phyloP scores from a whole-genome alignment of 2,888 invertebrate genomes.

The Piscicola geometra region DNA sequence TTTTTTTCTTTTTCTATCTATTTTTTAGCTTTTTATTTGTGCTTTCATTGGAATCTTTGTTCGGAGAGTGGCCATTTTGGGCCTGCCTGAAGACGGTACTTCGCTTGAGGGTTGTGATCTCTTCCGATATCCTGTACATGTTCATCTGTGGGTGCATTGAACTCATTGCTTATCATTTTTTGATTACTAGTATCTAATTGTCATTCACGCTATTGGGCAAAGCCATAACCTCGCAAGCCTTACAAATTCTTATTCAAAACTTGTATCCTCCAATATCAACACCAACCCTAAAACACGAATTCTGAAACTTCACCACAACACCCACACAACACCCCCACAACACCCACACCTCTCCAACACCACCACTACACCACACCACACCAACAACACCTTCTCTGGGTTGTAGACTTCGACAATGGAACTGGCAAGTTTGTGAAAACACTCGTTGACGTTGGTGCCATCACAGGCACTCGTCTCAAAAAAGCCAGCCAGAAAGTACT shows the following conservation, averaged over 20 bases:
- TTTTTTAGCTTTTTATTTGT: not conserved
- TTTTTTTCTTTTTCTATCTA: not conserved
- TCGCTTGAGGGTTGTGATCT: constrained; percentile 21
- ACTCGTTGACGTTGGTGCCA: constrained; percentile 47
- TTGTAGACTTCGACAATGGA: constrained; percentile 50
- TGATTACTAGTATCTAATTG: no score
- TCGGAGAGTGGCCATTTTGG: no score
- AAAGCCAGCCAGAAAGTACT: constrained; percentile 49
- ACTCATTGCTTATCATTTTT: not conserved
- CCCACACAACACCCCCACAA: not conserved
- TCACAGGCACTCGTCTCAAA: constrained; percentile 51
- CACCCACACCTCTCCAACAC: not conserved
- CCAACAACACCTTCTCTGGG: constrained; percentile 47
- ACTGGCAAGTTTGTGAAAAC: constrained; percentile 49
- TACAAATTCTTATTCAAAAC: no score
- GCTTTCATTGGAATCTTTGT: no score
- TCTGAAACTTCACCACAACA: not conserved
- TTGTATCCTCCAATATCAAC: no score
- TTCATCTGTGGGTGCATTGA: constrained; percentile 3
- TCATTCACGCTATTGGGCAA: no score
- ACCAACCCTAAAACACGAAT: not conserved
- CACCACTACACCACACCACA: no score
- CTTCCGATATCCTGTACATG: constrained; percentile 26
- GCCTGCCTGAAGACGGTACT: not conserved
- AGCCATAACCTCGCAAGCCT: no score